Base-by-base conservation (phyloP, 1,140 invertebrate genomes). In the Cherax destructor region DNA sequence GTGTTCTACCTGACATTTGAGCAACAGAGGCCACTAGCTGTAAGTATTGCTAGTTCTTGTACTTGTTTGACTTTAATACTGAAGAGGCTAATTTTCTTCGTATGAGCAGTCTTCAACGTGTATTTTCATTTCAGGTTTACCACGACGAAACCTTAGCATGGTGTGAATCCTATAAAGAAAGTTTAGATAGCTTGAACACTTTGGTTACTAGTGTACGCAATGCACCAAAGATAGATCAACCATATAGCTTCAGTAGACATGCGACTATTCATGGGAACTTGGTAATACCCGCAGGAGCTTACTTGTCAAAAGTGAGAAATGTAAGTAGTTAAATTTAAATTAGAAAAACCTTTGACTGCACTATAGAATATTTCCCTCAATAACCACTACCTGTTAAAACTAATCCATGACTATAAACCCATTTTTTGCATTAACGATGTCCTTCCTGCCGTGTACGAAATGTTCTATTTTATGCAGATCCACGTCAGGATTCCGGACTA, bases 1-100 rank as follows among this genome's bases (percentile, higher is more conserved):
- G 50, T 79, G 11, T 88, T 18, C 50, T 88, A 88, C 61, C 16
- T 88, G 9, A 52, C 21, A 11, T 88, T 88, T 24, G 56, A 80
- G 11, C 49, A 81, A 4, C n/a, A 18, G 61, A 50, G 72, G 9
- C 86, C 86, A 3, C 30, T 69, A 1, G 49, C 49, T 18, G 86
- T 88, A 30, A 72, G 79, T 83, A 41, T 69, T 56, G 6, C 9
- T 13, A 56, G 3, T 56, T 5, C 13, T 56, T 56, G 13, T 56
- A 56, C 13, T 56, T 5, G 52, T 13, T 56, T 56, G 9, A 56
- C 52, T 9, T 56, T 10, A 56, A 56, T 56, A 3, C 0, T 5
- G 5, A 56, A 56, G 3, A 10, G 52, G 13, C 2, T 56, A 56
- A 56, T 9, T 13, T 13, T 10, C 52, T 56, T 13, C 9, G 52